Conservation (phyloP, 2,113 vertebrate species). For the Anarrhichthys ocellatus region DNA sequence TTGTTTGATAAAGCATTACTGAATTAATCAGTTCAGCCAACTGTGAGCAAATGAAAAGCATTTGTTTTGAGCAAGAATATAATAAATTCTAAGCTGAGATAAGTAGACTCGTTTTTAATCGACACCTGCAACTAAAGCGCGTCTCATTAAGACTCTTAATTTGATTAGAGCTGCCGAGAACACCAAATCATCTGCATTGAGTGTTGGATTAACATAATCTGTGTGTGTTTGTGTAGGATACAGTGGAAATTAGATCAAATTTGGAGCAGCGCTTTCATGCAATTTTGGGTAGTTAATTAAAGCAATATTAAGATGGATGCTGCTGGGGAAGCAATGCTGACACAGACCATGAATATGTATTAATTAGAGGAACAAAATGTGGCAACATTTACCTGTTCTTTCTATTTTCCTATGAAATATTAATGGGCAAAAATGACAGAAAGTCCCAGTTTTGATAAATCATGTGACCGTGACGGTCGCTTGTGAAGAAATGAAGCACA, state of each 20-base stretch:
- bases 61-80: slow-evolving; percentile 6
- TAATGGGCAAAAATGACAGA: neutral
- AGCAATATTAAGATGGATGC: slow-evolving; percentile 28
- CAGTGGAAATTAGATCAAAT: slow-evolving; percentile 65
- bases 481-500: neutral
- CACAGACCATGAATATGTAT: neutral
- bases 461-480: neutral
- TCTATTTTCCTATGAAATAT: neutral
- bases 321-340: slow-evolving; percentile 17
- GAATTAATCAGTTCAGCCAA: neutral
- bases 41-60: neutral
- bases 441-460: neutral
- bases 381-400: neutral
- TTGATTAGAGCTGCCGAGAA: slow-evolving; percentile 41
- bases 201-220: slow-evolving; percentile 51
- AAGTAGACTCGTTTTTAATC: slow-evolving; percentile 28
- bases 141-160: slow-evolving; percentile 40
- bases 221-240: slow-evolving; percentile 57
- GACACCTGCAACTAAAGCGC: slow-evolving; percentile 22
- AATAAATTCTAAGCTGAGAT: slow-evolving; percentile 3
- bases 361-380: slow-evolving; percentile 13
- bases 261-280: slow-evolving; percentile 66
- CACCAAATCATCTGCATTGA: slow-evolving; percentile 13
- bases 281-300: slow-evolving; percentile 71
- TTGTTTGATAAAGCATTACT: neutral